Percentiles rank a stretch among this genome's conserved stretches.
Conservation (phyloP, 2,888 invertebrate species). For the Eumacrocentrus americanus region DNA sequence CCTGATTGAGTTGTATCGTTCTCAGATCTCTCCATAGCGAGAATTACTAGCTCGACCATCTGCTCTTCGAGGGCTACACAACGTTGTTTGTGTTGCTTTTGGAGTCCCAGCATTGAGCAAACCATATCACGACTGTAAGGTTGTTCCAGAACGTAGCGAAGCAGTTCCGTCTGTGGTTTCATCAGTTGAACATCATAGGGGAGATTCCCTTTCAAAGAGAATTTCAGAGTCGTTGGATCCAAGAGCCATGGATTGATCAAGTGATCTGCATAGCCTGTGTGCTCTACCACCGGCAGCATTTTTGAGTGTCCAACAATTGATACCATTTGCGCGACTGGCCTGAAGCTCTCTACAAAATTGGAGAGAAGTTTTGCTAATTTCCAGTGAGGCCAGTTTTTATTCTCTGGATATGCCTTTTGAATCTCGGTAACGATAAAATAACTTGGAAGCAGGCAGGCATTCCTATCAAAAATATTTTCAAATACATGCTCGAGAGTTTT, state of each 20-base stretch:
- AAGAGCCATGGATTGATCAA: conserved; percentile 92
- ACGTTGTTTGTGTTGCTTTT: conserved; percentile 88
- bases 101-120: conserved; percentile 90
- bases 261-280: conserved; percentile 88
- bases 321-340: conserved; percentile 94
- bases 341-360: conserved; percentile 90
- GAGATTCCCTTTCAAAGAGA: conserved; percentile 74
- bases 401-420: conserved; percentile 84
- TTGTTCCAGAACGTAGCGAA: conserved; percentile 91
- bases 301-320: conserved; percentile 88
- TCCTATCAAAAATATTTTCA: conserved; percentile 88
- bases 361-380: conserved; percentile 85
- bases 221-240: conserved; percentile 80
- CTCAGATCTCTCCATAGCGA: conserved; percentile 92
- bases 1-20: conserved; percentile 64
- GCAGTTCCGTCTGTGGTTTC: conserved; percentile 85
- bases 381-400: conserved; percentile 90
- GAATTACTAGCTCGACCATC: conserved; percentile 86
- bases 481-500: conserved; percentile 82
- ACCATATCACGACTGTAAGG: conserved; percentile 97
- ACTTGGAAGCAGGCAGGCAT: conserved; percentile 89
- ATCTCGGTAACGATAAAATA: conserved; percentile 96
- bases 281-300: conserved; percentile 93
- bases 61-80: conserved; percentile 92
- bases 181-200: conserved; percentile 88